Evolutionary conservation across 2,888 invertebrate species (phyloP).

Genomic region (Trachelus tabidus): DNA sequence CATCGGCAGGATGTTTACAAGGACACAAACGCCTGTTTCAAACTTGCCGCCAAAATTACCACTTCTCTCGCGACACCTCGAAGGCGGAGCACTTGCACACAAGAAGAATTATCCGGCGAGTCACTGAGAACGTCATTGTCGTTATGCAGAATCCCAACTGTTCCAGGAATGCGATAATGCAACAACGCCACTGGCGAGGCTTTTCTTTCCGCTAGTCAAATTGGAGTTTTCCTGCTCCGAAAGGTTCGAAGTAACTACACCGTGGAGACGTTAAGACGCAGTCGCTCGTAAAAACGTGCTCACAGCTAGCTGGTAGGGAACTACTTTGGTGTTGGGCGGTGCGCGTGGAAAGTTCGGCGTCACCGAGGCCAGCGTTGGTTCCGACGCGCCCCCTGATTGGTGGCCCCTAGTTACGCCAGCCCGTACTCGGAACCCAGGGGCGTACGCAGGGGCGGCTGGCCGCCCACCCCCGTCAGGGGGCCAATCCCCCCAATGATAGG

Average conservation of each 20-base stretch:
- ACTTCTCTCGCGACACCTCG: background rate
- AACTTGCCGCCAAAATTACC: background rate
- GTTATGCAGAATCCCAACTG: background rate
- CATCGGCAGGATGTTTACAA: background rate
- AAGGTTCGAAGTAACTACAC: background rate
- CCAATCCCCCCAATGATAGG: background rate
- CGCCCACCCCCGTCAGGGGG: constrained; percentile 49
- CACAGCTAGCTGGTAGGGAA: constrained; percentile 14
- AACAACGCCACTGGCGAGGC: background rate
- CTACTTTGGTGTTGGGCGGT: constrained; percentile 39
- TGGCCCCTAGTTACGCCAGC: constrained; percentile 27
- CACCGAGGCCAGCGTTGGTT: constrained; percentile 13
- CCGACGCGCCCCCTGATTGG: constrained; percentile 38
- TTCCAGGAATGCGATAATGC: background rate
- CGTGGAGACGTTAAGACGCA: background rate
- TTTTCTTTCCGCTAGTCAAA: background rate
- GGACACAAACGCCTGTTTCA: background rate
- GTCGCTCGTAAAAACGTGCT: constrained; percentile 30
- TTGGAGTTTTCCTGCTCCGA: background rate
- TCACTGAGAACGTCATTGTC: background rate
- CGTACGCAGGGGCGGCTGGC: constrained; percentile 47
- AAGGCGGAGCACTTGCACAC: background rate
- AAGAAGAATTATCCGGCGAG: background rate
- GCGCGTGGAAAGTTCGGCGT: constrained; percentile 65
- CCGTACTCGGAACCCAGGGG: constrained; percentile 32